Evolutionary conservation across 2,888 invertebrate genomes (phyloP).

Genomic region (Pseudococcus longispinus): DNA sequence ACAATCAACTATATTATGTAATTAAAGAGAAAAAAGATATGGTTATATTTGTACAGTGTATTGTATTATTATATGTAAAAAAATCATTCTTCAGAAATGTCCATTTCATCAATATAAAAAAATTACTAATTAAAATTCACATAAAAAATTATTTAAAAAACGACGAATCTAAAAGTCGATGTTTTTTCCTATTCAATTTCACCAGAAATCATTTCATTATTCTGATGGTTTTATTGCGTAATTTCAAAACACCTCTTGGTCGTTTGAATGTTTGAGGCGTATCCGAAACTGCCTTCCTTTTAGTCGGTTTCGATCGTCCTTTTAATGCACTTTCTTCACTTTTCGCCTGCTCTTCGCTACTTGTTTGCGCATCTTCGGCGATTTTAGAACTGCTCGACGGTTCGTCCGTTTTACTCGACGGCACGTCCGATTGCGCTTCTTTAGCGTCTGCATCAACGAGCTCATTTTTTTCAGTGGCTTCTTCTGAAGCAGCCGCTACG

Average conservation of each 20-base stretch:
- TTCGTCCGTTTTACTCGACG: not conserved
- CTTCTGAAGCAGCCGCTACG: not conserved
- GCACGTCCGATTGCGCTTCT: conserved; percentile 7
- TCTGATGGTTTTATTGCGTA: conserved; percentile 51
- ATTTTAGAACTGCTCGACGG: conserved; percentile 9
- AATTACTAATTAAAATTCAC: conserved; percentile 44
- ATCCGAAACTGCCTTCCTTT: conserved; percentile 46
- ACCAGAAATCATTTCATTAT: conserved; percentile 35
- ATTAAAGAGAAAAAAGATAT: conserved; percentile 50
- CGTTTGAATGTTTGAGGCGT: conserved; percentile 13
- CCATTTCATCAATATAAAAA: conserved; percentile 42
- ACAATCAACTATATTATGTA: conserved; percentile 27
- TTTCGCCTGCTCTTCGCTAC: not conserved
- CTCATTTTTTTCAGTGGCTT: not conserved
- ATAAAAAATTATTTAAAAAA: conserved; percentile 40
- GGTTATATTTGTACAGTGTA: conserved; percentile 54
- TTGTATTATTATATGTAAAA: conserved; percentile 10
- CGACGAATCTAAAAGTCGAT: conserved; percentile 17
- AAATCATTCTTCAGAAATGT: conserved; percentile 26
- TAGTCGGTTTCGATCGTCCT: conserved; percentile 29
- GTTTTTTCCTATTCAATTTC: not conserved
- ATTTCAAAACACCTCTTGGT: conserved; percentile 47
- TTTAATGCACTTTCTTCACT: conserved; percentile 10
- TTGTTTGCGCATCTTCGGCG: not conserved
- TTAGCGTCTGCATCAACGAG: not conserved